Evolutionary conservation across 2,113 vertebrate species (phyloP).

Genomic region (Ageneiosus marmoratus): DNA sequence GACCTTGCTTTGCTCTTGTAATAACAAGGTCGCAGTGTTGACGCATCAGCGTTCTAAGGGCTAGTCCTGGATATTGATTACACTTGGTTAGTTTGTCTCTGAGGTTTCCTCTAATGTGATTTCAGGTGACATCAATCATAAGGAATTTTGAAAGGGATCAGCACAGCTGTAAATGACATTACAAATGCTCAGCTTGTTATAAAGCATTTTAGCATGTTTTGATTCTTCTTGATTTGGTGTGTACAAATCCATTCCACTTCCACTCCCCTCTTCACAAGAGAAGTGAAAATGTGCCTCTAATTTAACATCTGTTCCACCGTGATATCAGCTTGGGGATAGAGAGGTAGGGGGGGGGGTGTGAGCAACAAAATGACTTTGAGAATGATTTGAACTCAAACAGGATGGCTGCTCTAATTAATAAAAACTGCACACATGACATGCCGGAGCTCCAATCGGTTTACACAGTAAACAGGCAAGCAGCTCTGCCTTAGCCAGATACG

Average conservation of each 20-base stretch:
- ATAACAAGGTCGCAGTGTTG: not conserved
- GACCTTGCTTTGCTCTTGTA: slow-evolving; percentile 8
- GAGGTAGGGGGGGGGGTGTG: not conserved
- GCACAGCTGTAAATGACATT: slow-evolving; percentile 41
- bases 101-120: slow-evolving; percentile 3
- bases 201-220: slow-evolving; percentile 32
- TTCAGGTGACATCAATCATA: slow-evolving; percentile 14
- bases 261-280: slow-evolving; percentile 36
- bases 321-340: slow-evolving; percentile 52
- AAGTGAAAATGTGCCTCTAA: slow-evolving; percentile 52
- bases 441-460: slow-evolving; percentile 55
- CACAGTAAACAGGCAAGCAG: slow-evolving; percentile 57
- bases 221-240: slow-evolving; percentile 42
- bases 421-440: slow-evolving; percentile 47
- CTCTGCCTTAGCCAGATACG: slow-evolving; percentile 59
- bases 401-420: slow-evolving; percentile 59
- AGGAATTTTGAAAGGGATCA: slow-evolving; percentile 43
- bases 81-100: slow-evolving; percentile 1
- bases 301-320: slow-evolving; percentile 59
- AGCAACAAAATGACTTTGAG: slow-evolving; percentile 50
- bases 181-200: slow-evolving; percentile 13
- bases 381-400: slow-evolving; percentile 61
- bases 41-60: not conserved
- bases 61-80: not conserved
- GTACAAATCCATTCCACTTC: slow-evolving; percentile 49